Base-by-base conservation (phyloP, 2,888 invertebrate genomes). In the Oligia latruncula region DNA sequence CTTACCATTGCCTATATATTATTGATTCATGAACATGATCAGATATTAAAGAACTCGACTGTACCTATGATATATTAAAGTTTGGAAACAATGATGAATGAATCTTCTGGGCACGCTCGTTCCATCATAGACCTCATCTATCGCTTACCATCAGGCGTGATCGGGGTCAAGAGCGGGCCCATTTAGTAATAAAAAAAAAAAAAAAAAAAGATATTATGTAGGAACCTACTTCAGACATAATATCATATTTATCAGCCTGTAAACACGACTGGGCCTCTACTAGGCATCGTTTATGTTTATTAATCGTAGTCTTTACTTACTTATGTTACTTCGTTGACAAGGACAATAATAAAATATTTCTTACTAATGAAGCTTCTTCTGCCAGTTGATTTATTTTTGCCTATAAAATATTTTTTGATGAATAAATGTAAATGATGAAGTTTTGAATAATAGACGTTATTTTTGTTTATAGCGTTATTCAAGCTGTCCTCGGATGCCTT, bases 401-500 rank as follows among this genome's bases (percentile, higher is more conserved):
- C 46, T 55, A 73, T 64, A 82, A 82, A 84, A 84, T 78, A 55
- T 13, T 58, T 84, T 5, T 2, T 62, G 17, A 55, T 40, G 23
- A 68, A 64, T 43, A 20, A 55, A 58, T 43, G 35, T 64, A 52
- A 46, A 65, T 66, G 0, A 83, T 67, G 60, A 60, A 17, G 15
- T 60, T 52, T 49, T 43, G 0, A 74, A 43, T 60, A 75, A n/a
- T 17, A 58, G 4, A 40, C 55, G 35, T 46, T 15, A 68, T 84
- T 77, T 11, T 83, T 67, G 4, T 66, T 90, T 90, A 88, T 93
- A 98, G 98, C 90, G 94, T 98, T 73, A 97, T 98, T 81, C 98
- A 98, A 97, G 98, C 98, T 0, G 95, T 97, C 13, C 96, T 98
- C 52, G 98, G 98, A 3, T 98, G 98, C 91, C 95, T 98, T 62